Evolutionary conservation across 2,797 vertebrate species (phyloP), one percentile per base, ranked within the genome.

Genomic region (Clamator glandarius): DNA sequence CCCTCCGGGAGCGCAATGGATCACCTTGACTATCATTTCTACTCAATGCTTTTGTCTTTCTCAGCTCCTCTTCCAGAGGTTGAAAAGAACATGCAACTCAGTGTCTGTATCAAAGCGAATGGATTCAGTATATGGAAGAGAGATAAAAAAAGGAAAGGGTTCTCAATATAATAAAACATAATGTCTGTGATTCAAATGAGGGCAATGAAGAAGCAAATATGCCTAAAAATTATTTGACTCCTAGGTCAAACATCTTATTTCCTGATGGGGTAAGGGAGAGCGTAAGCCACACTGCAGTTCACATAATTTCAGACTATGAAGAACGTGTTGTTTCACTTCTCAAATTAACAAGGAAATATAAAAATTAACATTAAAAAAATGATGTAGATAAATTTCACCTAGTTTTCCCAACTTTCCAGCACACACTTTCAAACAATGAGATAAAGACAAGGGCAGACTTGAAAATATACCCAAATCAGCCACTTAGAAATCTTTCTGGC

Each of bases 1-100:
- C 87, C 90, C 90, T 90, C 66, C 68, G 86, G 78, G 86, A 63
- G 41, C 20, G 36, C 76, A 59, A 74, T 67, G 90, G 61, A 97
- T 97, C 96, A 97, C 96, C 97, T 96, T 96, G 95, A 93, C 87
- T 88, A 79, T 79, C 26, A 0, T 76, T 94, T 95, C 96, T 90
- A 67, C 82, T 94, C 73, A 95, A 95, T 50, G 76, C 87, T 96
- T 97, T 95, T 59, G 13, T 93, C 89, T 97, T 84, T 83, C 81
- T 95, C 88, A 12, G 94, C 87, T 96, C 46, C 51, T 83, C 91
- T 95, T 92, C 92, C 84, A 91, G 89, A 78, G 81, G 58, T 29
- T 91, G 89, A 94, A 94, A 89, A 82, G 50, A 94, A 96, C 94
- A 91, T 35, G 57, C 77, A 94, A 92, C 61, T 63, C 57, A 70